Evolutionary conservation across 2,797 vertebrate species (phyloP).

Genomic region (Allobates femoralis): DNA sequence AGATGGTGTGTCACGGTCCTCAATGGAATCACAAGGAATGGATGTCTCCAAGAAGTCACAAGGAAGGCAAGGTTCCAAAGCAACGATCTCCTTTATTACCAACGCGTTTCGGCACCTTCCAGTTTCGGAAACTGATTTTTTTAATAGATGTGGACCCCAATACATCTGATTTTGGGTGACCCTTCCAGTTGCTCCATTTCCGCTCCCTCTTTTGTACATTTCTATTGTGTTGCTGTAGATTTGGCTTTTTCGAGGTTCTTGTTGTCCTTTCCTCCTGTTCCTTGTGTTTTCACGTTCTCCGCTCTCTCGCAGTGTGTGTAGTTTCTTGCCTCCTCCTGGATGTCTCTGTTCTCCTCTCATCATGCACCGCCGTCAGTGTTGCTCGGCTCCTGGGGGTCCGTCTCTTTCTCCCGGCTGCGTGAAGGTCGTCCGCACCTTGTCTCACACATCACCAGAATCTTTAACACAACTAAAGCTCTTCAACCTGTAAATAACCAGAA

Average conservation of each 20-base stretch:
- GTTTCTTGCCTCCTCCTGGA: not conserved
- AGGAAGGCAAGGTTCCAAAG: too few relatives aligned
- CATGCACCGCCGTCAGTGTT: not conserved
- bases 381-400: constrained; percentile 36
- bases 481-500: constrained; percentile 11
- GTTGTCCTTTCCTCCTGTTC: not conserved
- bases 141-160: not conserved
- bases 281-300: not conserved
- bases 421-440: constrained; percentile 47
- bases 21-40: too few relatives aligned
- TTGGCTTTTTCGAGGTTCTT: not conserved
- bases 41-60: too few relatives aligned
- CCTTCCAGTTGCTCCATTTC: not conserved
- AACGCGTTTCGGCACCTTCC: too few relatives aligned
- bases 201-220: not conserved
- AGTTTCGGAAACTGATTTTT: too few relatives aligned
- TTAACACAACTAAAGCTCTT: constrained; percentile 32
- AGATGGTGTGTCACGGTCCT: too few relatives aligned
- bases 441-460: constrained; percentile 23
- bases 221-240: not conserved
- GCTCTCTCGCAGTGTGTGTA: not conserved
- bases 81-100: too few relatives aligned
- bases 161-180: not conserved
- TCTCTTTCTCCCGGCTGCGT: constrained; percentile 2
- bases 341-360: constrained; percentile 30